phyloP scores from a whole-genome alignment of 2,888 invertebrate genomes.

The Zele albiditarsus region DNA sequence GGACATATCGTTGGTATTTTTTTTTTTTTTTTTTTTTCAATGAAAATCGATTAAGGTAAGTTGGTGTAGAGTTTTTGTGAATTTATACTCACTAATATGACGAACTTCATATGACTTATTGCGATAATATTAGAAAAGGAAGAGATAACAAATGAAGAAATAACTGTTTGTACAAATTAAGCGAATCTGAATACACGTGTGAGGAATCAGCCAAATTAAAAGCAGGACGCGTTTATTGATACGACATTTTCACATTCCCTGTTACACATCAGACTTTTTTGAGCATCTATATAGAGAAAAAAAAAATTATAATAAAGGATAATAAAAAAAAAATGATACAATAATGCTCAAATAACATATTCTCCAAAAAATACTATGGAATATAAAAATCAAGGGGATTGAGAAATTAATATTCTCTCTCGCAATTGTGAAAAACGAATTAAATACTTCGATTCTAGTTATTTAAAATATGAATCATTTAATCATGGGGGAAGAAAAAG shows the following conservation, averaged over 20 bases:
- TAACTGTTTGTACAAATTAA: constrained; percentile 7
- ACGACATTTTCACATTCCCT: constrained; percentile 4
- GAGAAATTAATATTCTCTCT: neutral
- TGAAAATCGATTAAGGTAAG: neutral
- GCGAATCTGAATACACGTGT: constrained; percentile 24
- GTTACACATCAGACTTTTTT: constrained; percentile 6
- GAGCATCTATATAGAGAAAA: constrained; percentile 4
- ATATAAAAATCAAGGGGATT: neutral
- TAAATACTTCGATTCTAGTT: neutral
- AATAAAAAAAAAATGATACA: constrained; percentile 9
- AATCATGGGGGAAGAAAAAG: constrained; percentile 32
- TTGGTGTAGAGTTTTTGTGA: neutral
- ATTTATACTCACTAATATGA: neutral
- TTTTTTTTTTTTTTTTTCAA: neutral
- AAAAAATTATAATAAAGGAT: constrained; percentile 10
- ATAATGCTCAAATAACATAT: constrained; percentile 29
- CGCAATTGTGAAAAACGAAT: neutral
- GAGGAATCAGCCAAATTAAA: constrained; percentile 28
- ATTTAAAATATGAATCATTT: constrained; percentile 28
- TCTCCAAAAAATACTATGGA: neutral
- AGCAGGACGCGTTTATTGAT: constrained; percentile 4
- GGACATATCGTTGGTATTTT: neutral
- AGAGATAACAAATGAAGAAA: neutral
- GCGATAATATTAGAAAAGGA: neutral
- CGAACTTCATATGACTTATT: neutral